Evolutionary conservation across 2,113 vertebrate species (phyloP).

Genomic region (Aegithalos caudatus): DNA sequence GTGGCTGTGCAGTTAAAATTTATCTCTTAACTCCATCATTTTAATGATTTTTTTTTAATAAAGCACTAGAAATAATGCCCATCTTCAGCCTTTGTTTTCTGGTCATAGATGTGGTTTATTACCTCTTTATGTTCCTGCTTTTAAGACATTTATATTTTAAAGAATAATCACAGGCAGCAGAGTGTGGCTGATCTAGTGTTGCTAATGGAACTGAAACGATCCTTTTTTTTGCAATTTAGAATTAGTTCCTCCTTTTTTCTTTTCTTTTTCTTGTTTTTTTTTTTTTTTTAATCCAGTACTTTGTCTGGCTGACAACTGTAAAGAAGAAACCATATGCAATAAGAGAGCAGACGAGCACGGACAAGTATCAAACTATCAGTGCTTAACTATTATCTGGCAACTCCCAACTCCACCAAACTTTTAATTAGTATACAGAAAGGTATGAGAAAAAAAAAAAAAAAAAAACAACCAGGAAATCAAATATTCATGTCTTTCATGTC

Average conservation of each 20-base stretch:
- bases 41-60: not conserved
- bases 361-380: not conserved
- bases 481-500: not conserved
- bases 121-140: not conserved
- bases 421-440: not conserved
- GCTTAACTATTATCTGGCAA: not conserved
- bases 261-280: too few relatives aligned
- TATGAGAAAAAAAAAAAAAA: not conserved
- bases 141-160: conserved; percentile 9
- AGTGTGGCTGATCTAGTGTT: not conserved
- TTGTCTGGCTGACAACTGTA: not conserved
- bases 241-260: not conserved
- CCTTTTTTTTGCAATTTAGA: not conserved
- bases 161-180: not conserved
- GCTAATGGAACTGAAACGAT: not conserved
- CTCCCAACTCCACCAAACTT: not conserved
- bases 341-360: not conserved
- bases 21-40: not conserved
- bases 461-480: not conserved
- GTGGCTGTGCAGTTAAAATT: not conserved
- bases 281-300: not conserved
- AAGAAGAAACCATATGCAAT: not conserved
- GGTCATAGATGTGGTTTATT: not conserved
- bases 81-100: not conserved
- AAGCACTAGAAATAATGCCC: not conserved